Base-by-base conservation (phyloP, 2,797 vertebrate species). In the Bovichtus diacanthus region DNA sequence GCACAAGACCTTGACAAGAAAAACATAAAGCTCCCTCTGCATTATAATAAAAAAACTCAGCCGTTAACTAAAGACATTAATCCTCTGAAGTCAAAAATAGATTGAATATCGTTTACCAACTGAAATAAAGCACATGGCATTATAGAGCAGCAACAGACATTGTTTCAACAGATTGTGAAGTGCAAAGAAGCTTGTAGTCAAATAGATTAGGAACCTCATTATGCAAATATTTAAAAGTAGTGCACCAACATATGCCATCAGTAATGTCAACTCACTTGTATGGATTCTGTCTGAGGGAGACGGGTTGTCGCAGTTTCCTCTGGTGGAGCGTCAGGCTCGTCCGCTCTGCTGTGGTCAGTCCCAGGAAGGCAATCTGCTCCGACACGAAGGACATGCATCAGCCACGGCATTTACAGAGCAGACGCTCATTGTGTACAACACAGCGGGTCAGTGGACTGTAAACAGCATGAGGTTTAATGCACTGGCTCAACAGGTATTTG, bases 331-430 rank as follows among this genome's bases (percentile, higher is more conserved):
- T 79, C 71, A 99, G 92, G 82, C 71, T 97, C 21, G 84, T 83
- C 79, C 95, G 95, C 88, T 99, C 98, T 31, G 96, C 93, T 0
- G 96, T 95, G 9, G 98, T 99, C 88, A 99, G 90, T 21, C 98
- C 98, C 58, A 97, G 92, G 86, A 97, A 96, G 0, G 91, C 91
- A 86, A 97, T 94, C 97, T 99, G 89, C 39, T 63, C 75, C 9
- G 0, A 62, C 54, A 77, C 27, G 56, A 13, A 76, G 27, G 10
- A 36, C 31, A 27, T 15, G 21, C 51, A 4, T n/a, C 39, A 36
- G 3, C 51, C 29, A 61, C 5, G 6, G 7, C 10, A 4, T 23
- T 4, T 9, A 34, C 1, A 13, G 4, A 60, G 6, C 1, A 1
- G 2, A 64, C 6, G 1, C 18, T 39, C 3, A 2, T 0, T 5